Evolutionary conservation across 2,113 vertebrate species (phyloP), one percentile per base, ranked within the genome.

Genomic region (Delphinapterus leucas): DNA sequence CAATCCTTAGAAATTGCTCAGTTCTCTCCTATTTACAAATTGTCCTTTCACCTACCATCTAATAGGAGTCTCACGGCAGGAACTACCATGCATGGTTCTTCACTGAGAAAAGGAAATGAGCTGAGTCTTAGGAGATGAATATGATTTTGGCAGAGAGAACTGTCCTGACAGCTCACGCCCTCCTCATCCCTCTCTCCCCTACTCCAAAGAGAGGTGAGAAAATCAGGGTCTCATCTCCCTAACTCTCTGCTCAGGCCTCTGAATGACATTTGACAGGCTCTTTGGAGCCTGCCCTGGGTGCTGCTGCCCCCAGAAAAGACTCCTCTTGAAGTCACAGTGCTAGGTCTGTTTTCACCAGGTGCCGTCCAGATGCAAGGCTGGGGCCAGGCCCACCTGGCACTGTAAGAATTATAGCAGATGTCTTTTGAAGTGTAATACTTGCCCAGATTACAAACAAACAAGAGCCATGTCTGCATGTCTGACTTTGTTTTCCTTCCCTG

Each of bases 1-100:
- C 28, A 86, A 55, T 13, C 74, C 76, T 88, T 88, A 81, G 53
- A 90, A 94, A 95, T 21, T 41, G 25, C 84, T 93, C 65, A 8
- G 12, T 79, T 92, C 67, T 70, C 88, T 82, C 44, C 81, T 87
- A 90, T 63, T 96, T 90, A 92, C 4, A 87, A 96, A 73, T 41
- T 63, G 68, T 73, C 67, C 89, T 88, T 71, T 65, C 4, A 60
- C 26, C 31, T 41, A 58, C 55, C 33, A 65, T 49, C 26, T 73
- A 80, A 95, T 70, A 80, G 4, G 8, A 96, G 88, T 63, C 84
- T 74, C 76, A 71, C 1, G 5, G 65, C 17, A 91, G 82, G 44
- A 76, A 93, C 36, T 84, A 85, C 26, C 79, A 63, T 53, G 49
- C 10, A 47, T 38, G 17, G 23, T 17, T 93, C 61, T 68, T 82